Conservation (phyloP, 2,113 vertebrate species). For the Crotalus horridus region DNA sequence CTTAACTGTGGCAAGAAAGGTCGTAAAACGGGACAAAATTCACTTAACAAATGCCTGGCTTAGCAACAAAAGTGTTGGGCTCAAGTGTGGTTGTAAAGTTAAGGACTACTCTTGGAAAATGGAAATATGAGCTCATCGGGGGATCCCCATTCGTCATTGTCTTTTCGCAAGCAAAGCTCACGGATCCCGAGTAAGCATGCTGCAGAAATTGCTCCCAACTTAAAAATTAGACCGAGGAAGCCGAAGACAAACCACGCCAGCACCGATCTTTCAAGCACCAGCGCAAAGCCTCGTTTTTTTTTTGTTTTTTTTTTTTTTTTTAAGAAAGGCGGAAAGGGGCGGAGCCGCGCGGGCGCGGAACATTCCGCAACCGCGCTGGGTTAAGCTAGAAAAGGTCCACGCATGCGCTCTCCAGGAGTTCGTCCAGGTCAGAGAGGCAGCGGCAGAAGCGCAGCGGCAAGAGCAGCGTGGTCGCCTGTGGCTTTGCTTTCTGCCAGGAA, state of each 20-base stretch:
- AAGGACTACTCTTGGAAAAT: not conserved
- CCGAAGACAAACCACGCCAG: not conserved
- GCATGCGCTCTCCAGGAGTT: not conserved
- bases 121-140: not conserved
- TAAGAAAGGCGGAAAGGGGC: not conserved
- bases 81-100: not conserved
- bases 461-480: fast-evolving
- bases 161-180: not conserved
- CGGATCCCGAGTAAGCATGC: not conserved
- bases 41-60: no score
- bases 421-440: not conserved
- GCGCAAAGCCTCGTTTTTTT: not conserved
- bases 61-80: not conserved
- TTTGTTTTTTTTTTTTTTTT: no score
- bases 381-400: no score
- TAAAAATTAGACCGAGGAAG: not conserved
- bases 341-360: not conserved
- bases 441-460: not conserved
- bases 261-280: not conserved
- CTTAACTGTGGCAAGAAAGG: not conserved
- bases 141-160: not conserved
- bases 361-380: not conserved
- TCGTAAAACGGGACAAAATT: not conserved
- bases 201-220: not conserved
- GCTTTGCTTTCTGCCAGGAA: fast-evolving